These are phyloP conservation scores for Hemitrygon akajei DNA, from an alignment of 2,797 vertebrate genomes.

Conservation along the genomic window DNA sequence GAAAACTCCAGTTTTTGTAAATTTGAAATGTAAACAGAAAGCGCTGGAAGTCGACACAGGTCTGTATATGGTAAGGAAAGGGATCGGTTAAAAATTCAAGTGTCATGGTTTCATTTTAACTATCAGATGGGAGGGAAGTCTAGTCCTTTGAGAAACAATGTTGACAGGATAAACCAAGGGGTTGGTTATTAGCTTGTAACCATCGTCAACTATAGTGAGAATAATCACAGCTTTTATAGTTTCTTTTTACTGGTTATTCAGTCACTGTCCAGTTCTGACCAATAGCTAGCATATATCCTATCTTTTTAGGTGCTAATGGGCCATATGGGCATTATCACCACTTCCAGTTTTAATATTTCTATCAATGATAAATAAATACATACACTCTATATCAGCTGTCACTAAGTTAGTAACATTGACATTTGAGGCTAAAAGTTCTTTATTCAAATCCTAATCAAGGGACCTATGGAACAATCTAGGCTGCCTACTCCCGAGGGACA, in stretches of 20 bases:
- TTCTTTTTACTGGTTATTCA: not conserved
- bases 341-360: not conserved
- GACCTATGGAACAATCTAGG: no score
- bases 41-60: not conserved
- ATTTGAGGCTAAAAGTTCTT: no score
- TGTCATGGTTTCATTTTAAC: not conserved
- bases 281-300: not conserved
- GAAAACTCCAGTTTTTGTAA: not conserved
- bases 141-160: not conserved
- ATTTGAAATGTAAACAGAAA: not conserved
- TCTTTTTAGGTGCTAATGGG: not conserved
- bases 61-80: not conserved
- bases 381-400: no score
- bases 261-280: not conserved
- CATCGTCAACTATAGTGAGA: not conserved
- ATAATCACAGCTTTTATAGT: not conserved
- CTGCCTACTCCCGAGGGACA: no score
- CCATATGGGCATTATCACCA: not conserved
- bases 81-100: not conserved
- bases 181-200: not conserved
- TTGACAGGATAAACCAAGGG: not conserved
- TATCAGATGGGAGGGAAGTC: not conserved
- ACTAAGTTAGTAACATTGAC: no score
- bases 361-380: not conserved
- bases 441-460: no score